Percentiles rank a stretch among this genome's conserved stretches.
Evolutionary conservation across 2,113 vertebrate species (phyloP).

Genomic region (Leucosticte australis): DNA sequence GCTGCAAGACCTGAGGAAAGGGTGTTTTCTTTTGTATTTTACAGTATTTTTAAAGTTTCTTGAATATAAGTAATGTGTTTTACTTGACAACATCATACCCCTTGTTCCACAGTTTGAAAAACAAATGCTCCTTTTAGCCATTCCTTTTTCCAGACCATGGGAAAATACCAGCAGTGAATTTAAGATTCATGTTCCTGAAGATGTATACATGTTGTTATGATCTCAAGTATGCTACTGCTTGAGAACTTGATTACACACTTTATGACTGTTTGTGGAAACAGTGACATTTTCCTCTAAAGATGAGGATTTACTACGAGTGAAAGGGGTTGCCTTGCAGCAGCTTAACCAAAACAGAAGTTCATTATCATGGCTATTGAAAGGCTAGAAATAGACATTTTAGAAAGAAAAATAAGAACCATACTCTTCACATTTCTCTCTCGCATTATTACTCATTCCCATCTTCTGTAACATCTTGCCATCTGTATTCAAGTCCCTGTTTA

Average conservation of each 20-base stretch:
- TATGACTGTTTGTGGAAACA: not conserved
- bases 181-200: not conserved
- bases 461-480: not conserved
- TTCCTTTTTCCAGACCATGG: slow-evolving; percentile 25
- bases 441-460: not conserved
- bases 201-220: not conserved
- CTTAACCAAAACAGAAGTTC: not conserved
- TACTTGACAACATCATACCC: slow-evolving; percentile 36
- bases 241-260: not conserved
- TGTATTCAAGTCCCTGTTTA: not conserved
- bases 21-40: slow-evolving; percentile 38
- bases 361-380: not conserved
- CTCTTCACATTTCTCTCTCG: not conserved
- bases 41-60: slow-evolving; percentile 49
- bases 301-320: not conserved
- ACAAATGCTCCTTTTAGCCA: slow-evolving; percentile 44
- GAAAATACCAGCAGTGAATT: not conserved
- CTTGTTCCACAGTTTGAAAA: slow-evolving; percentile 63
- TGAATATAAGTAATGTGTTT: slow-evolving; percentile 57
- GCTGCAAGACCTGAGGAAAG: slow-evolving; percentile 6
- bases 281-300: not conserved
- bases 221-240: not conserved
- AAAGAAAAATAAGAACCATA: not conserved
- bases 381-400: not conserved
- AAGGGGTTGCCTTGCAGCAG: not conserved